Base-by-base conservation (phyloP, 2,113 vertebrate genomes). In the Epinephelus moara region DNA sequence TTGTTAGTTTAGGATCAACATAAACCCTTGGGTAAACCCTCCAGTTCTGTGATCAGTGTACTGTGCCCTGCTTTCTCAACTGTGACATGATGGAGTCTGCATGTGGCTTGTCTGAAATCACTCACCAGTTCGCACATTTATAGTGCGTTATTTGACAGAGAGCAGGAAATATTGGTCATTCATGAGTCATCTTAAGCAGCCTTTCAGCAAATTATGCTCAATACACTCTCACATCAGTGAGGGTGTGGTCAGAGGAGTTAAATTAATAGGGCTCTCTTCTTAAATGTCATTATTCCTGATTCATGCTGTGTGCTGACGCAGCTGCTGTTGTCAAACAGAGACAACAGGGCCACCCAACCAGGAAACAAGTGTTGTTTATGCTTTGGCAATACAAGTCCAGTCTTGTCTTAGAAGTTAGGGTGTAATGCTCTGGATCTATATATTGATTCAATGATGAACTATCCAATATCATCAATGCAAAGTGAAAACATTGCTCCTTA, bases 1-100 rank as follows among this genome's bases (percentile, higher is more conserved):
- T 37, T 74, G 53, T 85, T 82, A 75, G 75, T 72, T 83, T 66
- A 66, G 62, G 72, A 86, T 88, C 81, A 70, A 60, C 78, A 55
- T 55, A 71, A 72, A 70, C 73, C 69, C 47, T 70, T 37, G 66
- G 66, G 74, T 62, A 76, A 77, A 59, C 61, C 60, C n/a, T 9
- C 52, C 61, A 18, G 45, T 53, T 63, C 9, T 83, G 60, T 66
- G 81, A 70, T 75, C 70, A 57, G 61, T 49, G 33, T 19, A 13
- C 19, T 75, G 83, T 0, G 6, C 30, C 33, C 45, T 64, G 27
- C 70, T 77, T 84, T 67, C 61, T 74, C 72, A 57, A 55, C 55
- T 27, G 49, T 82, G 63, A 88, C 42, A 52, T 62, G 50, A 64
- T 47, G 62, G 23, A 62, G 59, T 75, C n/a, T 25, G 5, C 17